Evolutionary conservation across 2,113 vertebrate genomes (phyloP), one percentile per base, ranked within the genome.

Genomic region (Rhabdomys dilectus): DNA sequence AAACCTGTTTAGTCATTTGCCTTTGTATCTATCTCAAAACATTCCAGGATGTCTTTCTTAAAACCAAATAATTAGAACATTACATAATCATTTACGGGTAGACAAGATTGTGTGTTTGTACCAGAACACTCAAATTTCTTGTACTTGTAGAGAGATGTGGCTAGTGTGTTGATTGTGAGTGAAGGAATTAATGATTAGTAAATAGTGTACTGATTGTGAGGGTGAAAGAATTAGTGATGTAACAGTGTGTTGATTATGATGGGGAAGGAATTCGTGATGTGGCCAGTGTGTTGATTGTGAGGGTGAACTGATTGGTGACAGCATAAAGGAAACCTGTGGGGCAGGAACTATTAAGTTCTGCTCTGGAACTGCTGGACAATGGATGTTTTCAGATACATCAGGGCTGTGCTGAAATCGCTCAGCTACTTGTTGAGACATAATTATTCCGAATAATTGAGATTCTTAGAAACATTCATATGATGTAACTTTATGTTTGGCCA

Each of bases 41-140:
- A 42, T 90, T 84, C 92, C 62, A 93, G 42, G 17, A 73, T 92
- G 60, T 70, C 0, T 70, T 82, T 92, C 4, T 16, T 42, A 48
- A 53, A 86, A 64, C n/a, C 77, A 29, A 94, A 31, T 56, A 94
- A 58, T 68, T 93, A 86, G 34, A 64, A 31, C 45, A 88, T 87
- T 42, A 17, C 15, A 58, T 51, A 91, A n/a, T 60, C 78, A 86
- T 24, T 36, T 31, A n/a, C 19, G 51, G 36, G 62, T 12, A 86
- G 6, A 58, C 1, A n/a, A 12, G 12, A 5, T 42, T 78, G 45
- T 73, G 4, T 89, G 60, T 91, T 91, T 96, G 34, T 12, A 36
- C 0, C 0, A 75, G 22, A 34, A 21, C 7, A 24, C 34, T 29
- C 39, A 77, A 45, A 12, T 34, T 42, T 17, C 31, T 17, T 39